These are phyloP conservation scores for Encarsia formosa DNA, from an alignment of 2,888 invertebrate genomes.

Conservation along the genomic window DNA sequence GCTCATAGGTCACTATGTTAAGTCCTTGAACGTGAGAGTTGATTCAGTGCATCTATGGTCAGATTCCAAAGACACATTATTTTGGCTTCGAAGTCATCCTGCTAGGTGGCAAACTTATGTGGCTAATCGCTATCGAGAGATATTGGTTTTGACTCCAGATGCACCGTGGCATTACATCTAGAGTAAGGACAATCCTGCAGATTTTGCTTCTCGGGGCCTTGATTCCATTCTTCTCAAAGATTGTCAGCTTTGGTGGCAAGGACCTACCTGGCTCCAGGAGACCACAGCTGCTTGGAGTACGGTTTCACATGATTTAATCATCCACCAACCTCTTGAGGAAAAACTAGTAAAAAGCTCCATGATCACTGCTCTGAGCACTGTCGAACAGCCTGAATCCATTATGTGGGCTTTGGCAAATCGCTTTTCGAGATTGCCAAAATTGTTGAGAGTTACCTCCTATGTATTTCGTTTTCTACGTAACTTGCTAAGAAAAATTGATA, in stretches of 20 bases:
- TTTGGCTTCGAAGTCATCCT: not conserved
- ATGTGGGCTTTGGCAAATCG: no score
- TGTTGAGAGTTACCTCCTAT: no score
- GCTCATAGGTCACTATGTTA: not conserved
- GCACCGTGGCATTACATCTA: not conserved
- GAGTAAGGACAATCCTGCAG: not conserved
- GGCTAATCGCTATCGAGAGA: not conserved
- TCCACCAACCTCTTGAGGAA: not conserved
- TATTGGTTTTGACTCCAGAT: not conserved
- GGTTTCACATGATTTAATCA: no score
- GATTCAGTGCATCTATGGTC: not conserved
- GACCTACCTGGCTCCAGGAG: not conserved
- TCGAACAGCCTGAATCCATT: no score
- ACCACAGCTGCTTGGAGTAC: no score
- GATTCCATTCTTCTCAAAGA: not conserved
- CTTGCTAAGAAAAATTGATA: no score
- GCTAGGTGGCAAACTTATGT: not conserved
- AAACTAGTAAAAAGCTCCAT: not conserved
- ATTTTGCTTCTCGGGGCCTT: not conserved
- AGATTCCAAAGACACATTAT: not conserved
- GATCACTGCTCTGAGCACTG: no score
- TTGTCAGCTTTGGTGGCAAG: not conserved
- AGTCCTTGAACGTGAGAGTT: not conserved
- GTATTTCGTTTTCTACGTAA: no score
- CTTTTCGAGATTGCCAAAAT: no score